Conservation (phyloP, 2,797 vertebrate species). For the Hoplostethus atlanticus region DNA sequence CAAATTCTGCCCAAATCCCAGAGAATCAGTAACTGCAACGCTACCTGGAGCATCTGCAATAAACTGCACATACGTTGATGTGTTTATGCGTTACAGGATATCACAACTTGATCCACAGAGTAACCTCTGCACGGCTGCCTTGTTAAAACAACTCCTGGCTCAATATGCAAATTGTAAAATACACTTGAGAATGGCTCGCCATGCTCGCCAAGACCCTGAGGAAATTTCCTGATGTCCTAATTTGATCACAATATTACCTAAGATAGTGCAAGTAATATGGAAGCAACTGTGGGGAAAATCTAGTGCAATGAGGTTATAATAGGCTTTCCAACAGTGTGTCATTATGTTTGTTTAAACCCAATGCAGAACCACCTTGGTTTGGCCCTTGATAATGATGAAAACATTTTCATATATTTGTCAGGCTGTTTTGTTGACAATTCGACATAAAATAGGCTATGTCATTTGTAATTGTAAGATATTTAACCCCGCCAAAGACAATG, state of each 20-base stretch:
- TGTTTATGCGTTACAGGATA: neutral
- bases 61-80: neutral
- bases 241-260: slow-evolving; percentile 14
- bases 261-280: neutral
- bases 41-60: too few species aligned
- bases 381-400: too few species aligned
- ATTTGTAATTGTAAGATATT: too few species aligned
- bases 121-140: neutral
- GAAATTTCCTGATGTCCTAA: slow-evolving; percentile 16
- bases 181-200: slow-evolving; percentile 5
- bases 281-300: neutral
- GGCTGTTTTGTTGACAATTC: too few species aligned
- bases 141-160: neutral
- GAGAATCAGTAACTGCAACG: too few species aligned
- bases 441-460: too few species aligned
- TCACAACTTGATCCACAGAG: neutral
- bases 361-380: too few species aligned
- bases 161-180: neutral
- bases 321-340: neutral
- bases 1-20: neutral
- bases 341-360: neutral
- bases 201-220: neutral
- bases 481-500: too few species aligned
- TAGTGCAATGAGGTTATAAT: neutral
- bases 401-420: too few species aligned